phyloP scores from a whole-genome alignment of 2,113 vertebrate genomes.

The Microcebus ravelobensis region DNA sequence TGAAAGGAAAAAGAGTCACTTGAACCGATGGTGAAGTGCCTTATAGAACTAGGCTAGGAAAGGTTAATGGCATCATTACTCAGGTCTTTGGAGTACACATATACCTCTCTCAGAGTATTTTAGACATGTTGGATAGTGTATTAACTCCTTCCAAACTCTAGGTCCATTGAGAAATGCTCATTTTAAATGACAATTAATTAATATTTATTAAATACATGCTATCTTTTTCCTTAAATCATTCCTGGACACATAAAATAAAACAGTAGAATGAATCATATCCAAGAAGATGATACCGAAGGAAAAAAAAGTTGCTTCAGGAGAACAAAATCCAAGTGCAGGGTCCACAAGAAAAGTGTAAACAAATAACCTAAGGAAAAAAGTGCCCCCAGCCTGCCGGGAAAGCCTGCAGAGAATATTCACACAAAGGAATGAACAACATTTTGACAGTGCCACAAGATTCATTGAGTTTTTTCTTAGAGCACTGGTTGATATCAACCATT shows the following conservation, averaged over 20 bases:
- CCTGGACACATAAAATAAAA: neutral
- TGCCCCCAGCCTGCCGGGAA: neutral
- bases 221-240: slow-evolving; percentile 11
- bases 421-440: neutral
- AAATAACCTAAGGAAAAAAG: neutral
- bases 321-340: neutral
- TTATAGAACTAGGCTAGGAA: slow-evolving; percentile 47
- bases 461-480: neutral
- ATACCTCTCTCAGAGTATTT: neutral
- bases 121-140: neutral
- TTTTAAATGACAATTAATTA: neutral
- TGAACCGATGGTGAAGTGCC: slow-evolving; percentile 70
- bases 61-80: slow-evolving; percentile 63
- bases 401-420: neutral
- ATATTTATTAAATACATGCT: neutral
- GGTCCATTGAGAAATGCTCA: neutral
- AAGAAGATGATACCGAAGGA: neutral
- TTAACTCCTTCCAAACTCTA: slow-evolving; percentile 54
- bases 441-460: neutral
- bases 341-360: neutral
- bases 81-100: neutral
- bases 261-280: neutral
- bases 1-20: slow-evolving; percentile 69
- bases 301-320: neutral
- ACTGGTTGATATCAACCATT: neutral